phyloP scores from a whole-genome alignment of 1,140 invertebrate species.

The Cataglyphis hispanica region DNA sequence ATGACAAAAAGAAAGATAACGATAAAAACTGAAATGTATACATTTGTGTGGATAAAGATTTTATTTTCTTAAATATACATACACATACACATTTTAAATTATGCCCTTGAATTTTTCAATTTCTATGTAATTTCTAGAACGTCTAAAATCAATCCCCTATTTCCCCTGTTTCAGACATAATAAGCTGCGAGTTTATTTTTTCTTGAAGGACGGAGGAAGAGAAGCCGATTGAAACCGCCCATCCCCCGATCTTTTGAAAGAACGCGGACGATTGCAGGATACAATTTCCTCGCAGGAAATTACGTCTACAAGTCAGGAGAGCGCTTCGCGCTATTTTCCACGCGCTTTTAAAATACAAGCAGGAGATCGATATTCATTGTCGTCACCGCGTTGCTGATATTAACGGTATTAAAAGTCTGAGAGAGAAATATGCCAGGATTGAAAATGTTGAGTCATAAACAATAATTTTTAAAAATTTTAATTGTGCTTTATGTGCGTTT shows the following conservation, averaged over 20 bases:
- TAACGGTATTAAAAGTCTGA: constrained; percentile 17
- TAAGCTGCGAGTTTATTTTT: constrained; percentile 24
- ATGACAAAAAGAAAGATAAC: no score
- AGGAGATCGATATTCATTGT: constrained; percentile 54
- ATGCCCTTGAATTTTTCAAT: neutral
- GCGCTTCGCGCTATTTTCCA: constrained; percentile 25
- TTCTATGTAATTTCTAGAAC: neutral
- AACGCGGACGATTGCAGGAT: constrained; percentile 49
- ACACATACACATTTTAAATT: neutral
- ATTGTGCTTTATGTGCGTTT: no score
- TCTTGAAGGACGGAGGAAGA: neutral
- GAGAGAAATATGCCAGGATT: neutral
- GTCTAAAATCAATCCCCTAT: neutral
- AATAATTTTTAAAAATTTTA: no score
- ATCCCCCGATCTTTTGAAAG: constrained; percentile 8
- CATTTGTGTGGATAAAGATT: neutral
- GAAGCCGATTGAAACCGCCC: constrained; percentile 36
- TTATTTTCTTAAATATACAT: neutral
- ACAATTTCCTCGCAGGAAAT: constrained; percentile 62
- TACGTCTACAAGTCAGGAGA: constrained; percentile 30
- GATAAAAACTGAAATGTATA: neutral
- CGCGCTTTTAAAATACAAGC: constrained; percentile 35
- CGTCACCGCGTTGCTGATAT: neutral
- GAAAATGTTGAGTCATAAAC: no score
- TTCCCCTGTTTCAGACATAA: constrained; percentile 23